Percentiles rank a stretch among this genome's conserved stretches.
These are phyloP conservation scores for Manduca sexta DNA, from an alignment of 1,140 invertebrate species.

Conservation along the genomic window DNA sequence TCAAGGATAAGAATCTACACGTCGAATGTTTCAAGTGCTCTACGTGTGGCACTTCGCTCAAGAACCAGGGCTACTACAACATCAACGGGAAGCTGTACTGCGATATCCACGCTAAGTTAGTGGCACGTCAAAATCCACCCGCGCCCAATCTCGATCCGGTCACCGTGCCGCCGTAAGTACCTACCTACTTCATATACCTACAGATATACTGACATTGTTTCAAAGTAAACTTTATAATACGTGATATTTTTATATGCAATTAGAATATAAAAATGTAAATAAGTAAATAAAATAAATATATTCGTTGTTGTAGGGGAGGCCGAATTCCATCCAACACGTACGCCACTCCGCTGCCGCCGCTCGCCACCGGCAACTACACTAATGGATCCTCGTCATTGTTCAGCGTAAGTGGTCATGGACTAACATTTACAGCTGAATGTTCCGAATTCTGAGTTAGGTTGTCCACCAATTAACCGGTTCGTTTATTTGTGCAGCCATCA, in stretches of 20 bases:
- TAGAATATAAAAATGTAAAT: too few species aligned
- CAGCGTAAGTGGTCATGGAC: slow-evolving; percentile 68
- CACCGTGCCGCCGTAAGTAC: slow-evolving; percentile 84
- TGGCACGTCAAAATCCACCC: slow-evolving; percentile 87
- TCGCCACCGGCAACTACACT: slow-evolving; percentile 69
- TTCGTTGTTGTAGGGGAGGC: slow-evolving; percentile 67
- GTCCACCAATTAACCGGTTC: not conserved
- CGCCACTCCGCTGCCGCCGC: slow-evolving; percentile 76
- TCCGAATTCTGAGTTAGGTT: too few species aligned
- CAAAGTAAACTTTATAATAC: too few species aligned
- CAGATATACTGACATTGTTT: too few species aligned
- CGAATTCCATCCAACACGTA: slow-evolving; percentile 79
- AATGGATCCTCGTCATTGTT: slow-evolving; percentile 63
- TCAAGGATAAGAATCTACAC: slow-evolving; percentile 96
- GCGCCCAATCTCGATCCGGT: slow-evolving; percentile 83
- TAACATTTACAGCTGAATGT: too few species aligned
- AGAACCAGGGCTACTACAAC: slow-evolving; percentile 97
- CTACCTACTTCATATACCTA: not conserved
- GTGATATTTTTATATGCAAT: not conserved
- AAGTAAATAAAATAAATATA: not conserved
- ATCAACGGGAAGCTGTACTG: slow-evolving; percentile 97
- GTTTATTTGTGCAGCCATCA: slow-evolving; percentile 48
- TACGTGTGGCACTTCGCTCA: slow-evolving; percentile 94
- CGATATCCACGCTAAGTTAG: slow-evolving; percentile 94
- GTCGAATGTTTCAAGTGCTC: slow-evolving; percentile 98